A percentile compares a stretch with the other conserved stretches of the same genome.
phyloP scores from a whole-genome alignment of 2,797 vertebrate genomes.

The Naso thynnoides region DNA sequence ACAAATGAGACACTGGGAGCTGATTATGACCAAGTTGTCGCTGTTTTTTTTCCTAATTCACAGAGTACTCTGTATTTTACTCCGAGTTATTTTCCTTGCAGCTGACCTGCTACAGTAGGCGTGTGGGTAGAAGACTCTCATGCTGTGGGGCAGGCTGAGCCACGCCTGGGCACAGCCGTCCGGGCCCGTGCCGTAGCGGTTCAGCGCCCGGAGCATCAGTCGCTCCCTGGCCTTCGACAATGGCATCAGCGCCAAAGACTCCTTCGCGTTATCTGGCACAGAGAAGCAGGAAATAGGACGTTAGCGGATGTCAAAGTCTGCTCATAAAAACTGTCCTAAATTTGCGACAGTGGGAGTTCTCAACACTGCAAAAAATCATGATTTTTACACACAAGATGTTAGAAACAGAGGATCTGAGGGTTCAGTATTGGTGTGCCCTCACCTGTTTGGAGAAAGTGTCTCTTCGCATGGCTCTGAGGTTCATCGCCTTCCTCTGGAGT shows the following conservation, averaged over 20 bases:
- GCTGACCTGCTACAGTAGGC: conserved; percentile 92
- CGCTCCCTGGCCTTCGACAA: conserved; percentile 91
- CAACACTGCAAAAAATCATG: no score
- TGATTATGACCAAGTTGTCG: no score
- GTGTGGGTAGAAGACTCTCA: conserved; percentile 94
- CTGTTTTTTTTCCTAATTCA: no score
- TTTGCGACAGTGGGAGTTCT: no score
- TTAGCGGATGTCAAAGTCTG: no score
- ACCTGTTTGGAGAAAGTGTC: conserved; percentile 93
- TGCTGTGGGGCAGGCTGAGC: conserved; percentile 94
- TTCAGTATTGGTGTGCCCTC: conserved; percentile 7
- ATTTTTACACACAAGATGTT: no score
- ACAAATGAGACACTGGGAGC: no score
- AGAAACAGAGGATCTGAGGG: no score
- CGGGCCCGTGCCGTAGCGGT: conserved; percentile 89
- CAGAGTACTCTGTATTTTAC: no score
- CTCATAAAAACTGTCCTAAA: no score
- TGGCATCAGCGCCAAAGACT: conserved; percentile 90
- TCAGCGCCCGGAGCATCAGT: conserved; percentile 91
- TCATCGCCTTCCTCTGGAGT: conserved; percentile 91
- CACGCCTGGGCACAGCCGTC: conserved; percentile 91
- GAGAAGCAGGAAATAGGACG: conserved; percentile 73
- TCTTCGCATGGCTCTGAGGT: conserved; percentile 91
- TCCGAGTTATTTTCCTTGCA: background rate
- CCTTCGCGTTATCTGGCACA: conserved; percentile 90